A percentile compares a stretch with the other conserved stretches of the same genome.
phyloP scores from a whole-genome alignment of 2,888 invertebrate genomes.

The Brenthis daphne region DNA sequence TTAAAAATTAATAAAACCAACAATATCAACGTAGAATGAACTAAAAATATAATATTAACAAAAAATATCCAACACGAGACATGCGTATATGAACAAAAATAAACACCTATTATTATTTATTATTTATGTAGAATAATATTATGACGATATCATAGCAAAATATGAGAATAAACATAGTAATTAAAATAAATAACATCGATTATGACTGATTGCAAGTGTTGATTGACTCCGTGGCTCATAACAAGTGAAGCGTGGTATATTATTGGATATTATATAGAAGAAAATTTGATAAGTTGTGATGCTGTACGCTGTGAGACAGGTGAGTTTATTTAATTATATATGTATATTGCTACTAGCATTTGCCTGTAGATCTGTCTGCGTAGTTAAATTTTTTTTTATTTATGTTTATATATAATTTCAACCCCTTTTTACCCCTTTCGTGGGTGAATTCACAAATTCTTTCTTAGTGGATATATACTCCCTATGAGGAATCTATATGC shows the following conservation, averaged over 20 bases:
- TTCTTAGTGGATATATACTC: too few species aligned
- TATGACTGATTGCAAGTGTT: constrained; percentile 26
- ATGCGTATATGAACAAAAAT: constrained; percentile 6
- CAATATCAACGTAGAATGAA: too few species aligned
- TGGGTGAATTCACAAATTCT: too few species aligned
- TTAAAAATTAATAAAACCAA: too few species aligned
- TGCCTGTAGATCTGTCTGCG: too few species aligned
- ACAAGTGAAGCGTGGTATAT: constrained; percentile 32
- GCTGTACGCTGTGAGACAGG: constrained; percentile 78
- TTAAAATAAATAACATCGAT: constrained; percentile 25
- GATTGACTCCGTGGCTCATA: constrained; percentile 20
- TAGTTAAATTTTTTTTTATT: too few species aligned
- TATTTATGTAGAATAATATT: constrained; percentile 25
- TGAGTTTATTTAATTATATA: constrained; percentile 49
- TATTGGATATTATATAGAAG: constrained; percentile 37
- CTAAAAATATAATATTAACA: neutral
- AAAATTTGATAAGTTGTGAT: constrained; percentile 49
- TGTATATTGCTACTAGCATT: constrained; percentile 31
- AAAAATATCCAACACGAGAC: constrained; percentile 18
- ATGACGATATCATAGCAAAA: constrained; percentile 32
- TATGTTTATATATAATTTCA: too few species aligned
- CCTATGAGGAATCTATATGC: too few species aligned
- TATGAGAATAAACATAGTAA: constrained; percentile 38
- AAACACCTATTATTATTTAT: constrained; percentile 12
- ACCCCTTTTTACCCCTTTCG: too few species aligned